Evolutionary conservation across 2,888 invertebrate genomes (phyloP).

Genomic region (Corbicula japonica): DNA sequence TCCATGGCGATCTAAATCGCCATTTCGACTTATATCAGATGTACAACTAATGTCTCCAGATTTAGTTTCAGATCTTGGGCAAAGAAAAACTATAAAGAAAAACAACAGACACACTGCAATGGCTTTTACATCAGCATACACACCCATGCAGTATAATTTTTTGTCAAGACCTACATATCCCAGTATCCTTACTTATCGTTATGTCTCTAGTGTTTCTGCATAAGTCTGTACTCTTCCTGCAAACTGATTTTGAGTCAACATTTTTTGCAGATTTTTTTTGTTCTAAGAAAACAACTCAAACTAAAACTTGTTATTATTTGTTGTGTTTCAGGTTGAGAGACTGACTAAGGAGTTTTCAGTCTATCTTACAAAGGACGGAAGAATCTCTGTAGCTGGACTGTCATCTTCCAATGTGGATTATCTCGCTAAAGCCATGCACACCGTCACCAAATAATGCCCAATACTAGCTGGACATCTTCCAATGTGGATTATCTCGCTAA

Average conservation of each 20-base stretch:
- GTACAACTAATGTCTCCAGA: no score
- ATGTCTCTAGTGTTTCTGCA: not conserved
- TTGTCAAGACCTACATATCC: not conserved
- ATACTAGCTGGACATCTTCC: slow-evolving; percentile 97
- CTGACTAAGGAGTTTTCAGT: slow-evolving; percentile 96
- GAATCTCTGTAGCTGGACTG: slow-evolving; percentile 99
- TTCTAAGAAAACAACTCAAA: not conserved
- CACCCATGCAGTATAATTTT: not conserved
- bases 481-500: slow-evolving; percentile 98
- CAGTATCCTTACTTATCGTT: not conserved
- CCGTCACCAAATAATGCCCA: slow-evolving; percentile 94
- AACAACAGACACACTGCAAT: not conserved
- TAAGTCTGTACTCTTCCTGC: not conserved
- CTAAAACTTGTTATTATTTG: not conserved
- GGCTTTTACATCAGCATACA: no score
- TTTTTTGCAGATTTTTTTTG: not conserved
- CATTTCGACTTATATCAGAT: not conserved
- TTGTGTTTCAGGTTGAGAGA: slow-evolving; percentile 91
- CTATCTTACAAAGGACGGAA: slow-evolving; percentile 98
- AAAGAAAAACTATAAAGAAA: not conserved
- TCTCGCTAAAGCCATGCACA: slow-evolving; percentile 96
- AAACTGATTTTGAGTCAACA: not conserved
- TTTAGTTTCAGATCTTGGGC: not conserved
- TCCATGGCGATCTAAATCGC: not conserved
- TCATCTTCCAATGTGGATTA: slow-evolving; percentile 98